Evolutionary conservation across 2,888 invertebrate genomes (phyloP), one percentile per base, ranked within the genome.

Genomic region (Parasteatoda lunata): DNA sequence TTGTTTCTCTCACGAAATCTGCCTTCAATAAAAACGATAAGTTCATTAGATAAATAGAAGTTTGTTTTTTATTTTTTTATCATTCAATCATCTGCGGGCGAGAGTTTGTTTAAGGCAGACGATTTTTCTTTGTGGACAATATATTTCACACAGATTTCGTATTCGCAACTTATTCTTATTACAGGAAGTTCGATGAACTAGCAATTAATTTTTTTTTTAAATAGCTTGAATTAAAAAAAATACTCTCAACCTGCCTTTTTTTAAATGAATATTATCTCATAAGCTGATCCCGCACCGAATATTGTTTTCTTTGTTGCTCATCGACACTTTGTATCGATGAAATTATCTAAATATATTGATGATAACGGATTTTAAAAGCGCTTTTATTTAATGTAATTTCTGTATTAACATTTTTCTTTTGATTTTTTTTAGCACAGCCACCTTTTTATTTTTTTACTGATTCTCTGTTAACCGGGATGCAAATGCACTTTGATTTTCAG

Each of bases 41-140:
- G 59, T 59, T 59, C n/a, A 59, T 59, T n/a, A 59, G 59, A n/a
- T 59, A 13, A 59, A 59, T 59, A 59, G n/a, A 59, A n/a, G 59
- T 59, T 59, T 13, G 7, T 59, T 59, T 13, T 13, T 4, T 54
- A 54, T 54, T 59, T 59, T 59, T 59, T 59, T 7, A 59, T 59
- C 59, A n/a, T 59, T 59, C 4, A 9, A 4, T 59, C 59, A 59
- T 59, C 59, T 59, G 59, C 11, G 59, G 4, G n/a, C 59, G 59
- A 59, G 59, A 59, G 59, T 59, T 59, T 59, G 59, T 59, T 59
- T 59, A 59, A 59, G n/a, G 59, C 59, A 59, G 9, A 59, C 59
- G 59, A 6, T 59, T 59, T 59, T 30, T 59, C 59, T n/a, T 59
- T 59, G 59, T 59, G 59, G 9, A 13, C 59, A 7, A n/a, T 59